These are phyloP conservation scores for Drosophila mimetica DNA, from an alignment of 2,888 invertebrate species.

Conservation along the genomic window DNA sequence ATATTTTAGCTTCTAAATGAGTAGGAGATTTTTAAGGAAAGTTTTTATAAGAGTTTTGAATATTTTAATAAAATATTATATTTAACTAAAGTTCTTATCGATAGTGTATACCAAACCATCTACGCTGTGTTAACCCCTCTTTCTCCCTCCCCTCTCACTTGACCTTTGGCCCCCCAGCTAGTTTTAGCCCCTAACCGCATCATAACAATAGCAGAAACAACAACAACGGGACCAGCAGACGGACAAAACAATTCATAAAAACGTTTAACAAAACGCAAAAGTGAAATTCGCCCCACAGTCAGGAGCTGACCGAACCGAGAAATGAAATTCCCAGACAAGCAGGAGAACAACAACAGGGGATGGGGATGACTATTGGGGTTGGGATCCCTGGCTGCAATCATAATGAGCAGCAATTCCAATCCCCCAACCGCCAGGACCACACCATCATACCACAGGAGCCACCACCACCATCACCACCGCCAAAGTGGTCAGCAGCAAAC, in stretches of 20 bases:
- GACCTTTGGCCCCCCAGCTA: conserved; percentile 45
- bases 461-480: conserved; percentile 42
- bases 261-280: conserved; percentile 69
- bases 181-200: conserved; percentile 60
- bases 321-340: conserved; percentile 73
- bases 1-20: too few species aligned
- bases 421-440: conserved; percentile 9
- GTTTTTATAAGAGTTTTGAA: too few species aligned
- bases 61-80: too few species aligned
- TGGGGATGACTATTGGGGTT: conserved; percentile 2
- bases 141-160: background rate
- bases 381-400: conserved; percentile 41
- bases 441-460: conserved; percentile 13
- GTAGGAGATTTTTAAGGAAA: too few species aligned
- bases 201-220: conserved; percentile 44
- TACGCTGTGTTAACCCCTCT: conserved; percentile 7
- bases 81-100: too few species aligned
- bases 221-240: conserved; percentile 25
- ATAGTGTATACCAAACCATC: conserved; percentile 21
- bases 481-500: conserved; percentile 69
- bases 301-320: conserved; percentile 40
- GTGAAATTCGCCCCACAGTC: conserved; percentile 43
- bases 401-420: conserved; percentile 55
- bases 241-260: conserved; percentile 62
- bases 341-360: conserved; percentile 17